A percentile compares a stretch with the other conserved stretches of the same genome.
Evolutionary conservation across 2,797 vertebrate species (phyloP).

Genomic region (Morelia viridis): DNA sequence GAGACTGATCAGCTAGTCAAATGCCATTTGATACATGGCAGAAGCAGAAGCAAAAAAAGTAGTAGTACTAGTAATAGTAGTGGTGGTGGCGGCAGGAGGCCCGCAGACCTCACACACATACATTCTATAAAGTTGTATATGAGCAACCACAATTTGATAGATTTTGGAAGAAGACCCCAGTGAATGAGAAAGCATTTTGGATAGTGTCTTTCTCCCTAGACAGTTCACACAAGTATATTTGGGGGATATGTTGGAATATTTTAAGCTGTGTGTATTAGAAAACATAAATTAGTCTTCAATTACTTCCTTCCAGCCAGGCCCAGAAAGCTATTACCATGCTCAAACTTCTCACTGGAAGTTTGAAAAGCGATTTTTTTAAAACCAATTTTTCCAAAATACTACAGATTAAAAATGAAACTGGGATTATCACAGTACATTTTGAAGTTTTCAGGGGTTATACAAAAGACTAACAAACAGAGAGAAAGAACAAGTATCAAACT

Average conservation of each 20-base stretch:
- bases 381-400: neutral
- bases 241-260: neutral
- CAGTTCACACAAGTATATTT: neutral
- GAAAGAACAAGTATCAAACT: neutral
- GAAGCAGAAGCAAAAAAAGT: neutral
- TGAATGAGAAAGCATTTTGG: neutral
- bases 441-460: neutral
- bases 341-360: neutral
- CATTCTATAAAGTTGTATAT: neutral
- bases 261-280: neutral
- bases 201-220: neutral
- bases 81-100: neutral
- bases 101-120: neutral
- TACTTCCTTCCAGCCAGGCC: neutral
- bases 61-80: too few relatives aligned
- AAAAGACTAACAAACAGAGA: neutral
- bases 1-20: neutral
- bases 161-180: neutral
- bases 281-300: neutral
- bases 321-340: neutral
- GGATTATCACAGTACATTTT: neutral
- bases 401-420: neutral
- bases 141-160: neutral
- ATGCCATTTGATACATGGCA: neutral
- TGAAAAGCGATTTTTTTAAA: neutral